Percentiles rank a stretch among this genome's conserved stretches.
Evolutionary conservation across 2,888 invertebrate genomes (phyloP).

Genomic region (Cosmia trapezina): DNA sequence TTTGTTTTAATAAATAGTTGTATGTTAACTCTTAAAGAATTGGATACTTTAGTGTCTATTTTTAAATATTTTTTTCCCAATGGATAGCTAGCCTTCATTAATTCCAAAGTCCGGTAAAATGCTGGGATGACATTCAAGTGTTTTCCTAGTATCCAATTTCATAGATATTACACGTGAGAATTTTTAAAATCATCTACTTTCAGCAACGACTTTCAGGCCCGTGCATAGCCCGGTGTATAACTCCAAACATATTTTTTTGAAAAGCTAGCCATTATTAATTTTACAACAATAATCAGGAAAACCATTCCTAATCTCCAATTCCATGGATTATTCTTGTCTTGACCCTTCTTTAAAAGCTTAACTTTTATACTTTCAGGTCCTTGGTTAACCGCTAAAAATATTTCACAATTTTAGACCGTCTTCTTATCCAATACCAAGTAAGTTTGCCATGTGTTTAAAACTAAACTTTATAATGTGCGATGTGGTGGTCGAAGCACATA

Average conservation of each 20-base stretch:
- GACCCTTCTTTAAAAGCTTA: no score
- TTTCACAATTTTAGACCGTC: no score
- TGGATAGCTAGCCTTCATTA: not conserved
- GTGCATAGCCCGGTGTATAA: no score
- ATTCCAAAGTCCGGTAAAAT: not conserved
- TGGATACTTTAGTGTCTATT: not conserved
- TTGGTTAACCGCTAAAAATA: not conserved
- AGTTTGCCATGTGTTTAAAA: constrained; percentile 6
- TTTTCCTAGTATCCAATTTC: not conserved
- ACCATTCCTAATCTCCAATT: not conserved
- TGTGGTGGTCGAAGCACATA: constrained; percentile 26
- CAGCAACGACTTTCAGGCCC: no score
- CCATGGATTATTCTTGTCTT: not conserved
- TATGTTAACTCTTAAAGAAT: not conserved
- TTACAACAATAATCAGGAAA: no score
- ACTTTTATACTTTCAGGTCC: no score
- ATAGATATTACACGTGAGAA: not conserved
- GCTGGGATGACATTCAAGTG: not conserved
- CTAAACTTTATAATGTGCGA: constrained; percentile 18
- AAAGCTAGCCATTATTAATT: no score
- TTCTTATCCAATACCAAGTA: constrained; percentile 1
- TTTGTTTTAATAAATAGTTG: constrained; percentile 3
- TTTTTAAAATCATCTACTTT: not conserved
- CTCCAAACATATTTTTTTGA: no score
- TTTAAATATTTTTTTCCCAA: not conserved